These are phyloP conservation scores for Ochropacha duplaris DNA, from an alignment of 2,888 invertebrate genomes.

Conservation along the genomic window DNA sequence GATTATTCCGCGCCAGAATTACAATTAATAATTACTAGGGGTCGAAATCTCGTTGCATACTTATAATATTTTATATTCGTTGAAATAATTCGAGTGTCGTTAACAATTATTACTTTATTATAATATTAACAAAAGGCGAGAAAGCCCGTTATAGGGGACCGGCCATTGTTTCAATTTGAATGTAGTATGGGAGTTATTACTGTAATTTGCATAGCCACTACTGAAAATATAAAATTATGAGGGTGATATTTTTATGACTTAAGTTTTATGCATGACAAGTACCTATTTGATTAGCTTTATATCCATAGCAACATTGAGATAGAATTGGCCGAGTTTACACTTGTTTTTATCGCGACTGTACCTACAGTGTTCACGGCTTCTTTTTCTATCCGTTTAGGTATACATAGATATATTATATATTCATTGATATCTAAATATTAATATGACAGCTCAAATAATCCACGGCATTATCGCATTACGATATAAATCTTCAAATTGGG, in stretches of 20 bases:
- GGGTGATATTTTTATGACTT: constrained; percentile 45
- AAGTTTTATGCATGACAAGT: constrained; percentile 11
- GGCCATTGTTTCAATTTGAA: constrained; percentile 75
- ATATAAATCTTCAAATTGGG: no score
- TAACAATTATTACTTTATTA: constrained; percentile 73
- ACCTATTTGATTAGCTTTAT: no score
- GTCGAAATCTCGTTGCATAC: constrained; percentile 51
- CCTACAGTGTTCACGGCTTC: no score
- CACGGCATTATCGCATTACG: no score
- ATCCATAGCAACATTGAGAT: no score
- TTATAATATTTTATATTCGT: constrained; percentile 50
- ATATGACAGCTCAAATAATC: no score
- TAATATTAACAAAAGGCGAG: constrained; percentile 71
- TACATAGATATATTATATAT: no score
- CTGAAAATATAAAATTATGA: constrained; percentile 40
- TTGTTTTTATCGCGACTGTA: no score
- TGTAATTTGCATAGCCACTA: constrained; percentile 62
- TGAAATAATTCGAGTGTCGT: constrained; percentile 63
- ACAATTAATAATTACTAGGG: constrained; percentile 34
- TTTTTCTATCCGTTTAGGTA: no score
- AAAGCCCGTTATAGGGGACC: constrained; percentile 54
- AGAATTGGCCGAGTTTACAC: no score
- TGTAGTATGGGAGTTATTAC: constrained; percentile 62
- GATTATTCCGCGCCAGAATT: constrained; percentile 1
- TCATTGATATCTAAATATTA: no score